A percentile compares a stretch with the other conserved stretches of the same genome.
Conservation (phyloP, 2,888 invertebrate species). For the Subacronicta megacephala region DNA sequence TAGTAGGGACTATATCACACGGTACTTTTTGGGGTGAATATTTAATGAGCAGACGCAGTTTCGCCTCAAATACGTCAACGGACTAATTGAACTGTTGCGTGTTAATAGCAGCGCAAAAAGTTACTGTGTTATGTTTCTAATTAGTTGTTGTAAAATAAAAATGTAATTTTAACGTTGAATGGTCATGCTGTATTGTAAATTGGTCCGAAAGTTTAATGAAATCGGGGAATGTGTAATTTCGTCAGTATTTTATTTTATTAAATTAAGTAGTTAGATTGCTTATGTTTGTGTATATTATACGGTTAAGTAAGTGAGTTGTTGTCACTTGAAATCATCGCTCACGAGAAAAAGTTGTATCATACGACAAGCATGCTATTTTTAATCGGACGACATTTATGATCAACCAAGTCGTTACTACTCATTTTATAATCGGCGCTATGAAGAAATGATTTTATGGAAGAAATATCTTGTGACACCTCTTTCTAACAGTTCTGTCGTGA, state of each 20-base stretch:
- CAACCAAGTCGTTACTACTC: too few species aligned
- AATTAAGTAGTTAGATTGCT: conserved; percentile 16
- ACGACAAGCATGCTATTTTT: neutral
- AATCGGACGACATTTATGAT: too few species aligned
- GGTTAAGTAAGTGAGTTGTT: neutral
- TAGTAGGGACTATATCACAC: neutral
- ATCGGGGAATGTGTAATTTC: conserved; percentile 41
- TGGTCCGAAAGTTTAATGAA: conserved; percentile 20
- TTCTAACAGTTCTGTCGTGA: too few species aligned
- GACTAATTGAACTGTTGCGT: too few species aligned
- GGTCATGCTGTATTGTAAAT: conserved; percentile 20
- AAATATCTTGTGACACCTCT: too few species aligned
- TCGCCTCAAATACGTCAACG: too few species aligned
- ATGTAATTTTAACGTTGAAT: conserved; percentile 10
- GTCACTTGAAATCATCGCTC: conserved; percentile 1
- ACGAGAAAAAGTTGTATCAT: neutral
- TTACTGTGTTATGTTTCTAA: neutral
- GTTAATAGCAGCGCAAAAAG: neutral
- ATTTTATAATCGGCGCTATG: too few species aligned
- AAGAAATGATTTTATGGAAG: too few species aligned
- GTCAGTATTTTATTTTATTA: conserved; percentile 24
- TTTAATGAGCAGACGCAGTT: too few species aligned
- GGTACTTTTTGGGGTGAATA: too few species aligned
- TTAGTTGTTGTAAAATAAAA: conserved; percentile 7
- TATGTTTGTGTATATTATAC: conserved; percentile 33